Conservation (phyloP, 1,140 invertebrate genomes). For the Monomorium pharaonis region DNA sequence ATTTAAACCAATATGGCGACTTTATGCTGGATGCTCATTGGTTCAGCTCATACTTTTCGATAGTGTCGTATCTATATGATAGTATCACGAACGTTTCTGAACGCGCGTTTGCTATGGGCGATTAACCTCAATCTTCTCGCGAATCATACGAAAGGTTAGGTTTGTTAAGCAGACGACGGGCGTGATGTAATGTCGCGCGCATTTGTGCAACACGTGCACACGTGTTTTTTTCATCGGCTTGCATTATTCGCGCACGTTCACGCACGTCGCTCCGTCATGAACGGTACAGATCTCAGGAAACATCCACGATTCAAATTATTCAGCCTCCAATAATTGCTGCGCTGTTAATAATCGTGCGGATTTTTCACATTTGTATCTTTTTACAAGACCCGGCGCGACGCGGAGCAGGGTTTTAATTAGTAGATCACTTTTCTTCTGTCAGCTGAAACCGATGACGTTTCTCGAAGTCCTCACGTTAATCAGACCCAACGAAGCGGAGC, state of each 20-base stretch:
- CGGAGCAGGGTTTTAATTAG: neutral
- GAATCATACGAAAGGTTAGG: constrained; percentile 4
- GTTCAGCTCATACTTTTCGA: too few species aligned
- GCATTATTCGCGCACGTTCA: neutral
- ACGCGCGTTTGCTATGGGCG: neutral
- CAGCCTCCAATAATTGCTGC: neutral
- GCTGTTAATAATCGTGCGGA: neutral
- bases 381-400: neutral
- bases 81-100: too few species aligned
- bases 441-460: constrained; percentile 30
- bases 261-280: neutral
- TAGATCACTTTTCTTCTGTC: neutral
- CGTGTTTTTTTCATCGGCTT: constrained; percentile 7
- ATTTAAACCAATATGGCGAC: too few species aligned
- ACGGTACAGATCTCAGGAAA: neutral
- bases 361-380: too few species aligned
- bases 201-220: neutral
- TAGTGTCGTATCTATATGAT: too few species aligned
- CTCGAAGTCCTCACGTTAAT: neutral
- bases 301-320: neutral
- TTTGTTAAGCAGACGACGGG: constrained; percentile 20
- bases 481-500: neutral
- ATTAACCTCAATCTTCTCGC: neutral
- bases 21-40: too few species aligned
- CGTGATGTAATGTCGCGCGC: neutral